These are phyloP conservation scores for Bungarus multicinctus DNA, from an alignment of 2,113 vertebrate species.

Conservation along the genomic window DNA sequence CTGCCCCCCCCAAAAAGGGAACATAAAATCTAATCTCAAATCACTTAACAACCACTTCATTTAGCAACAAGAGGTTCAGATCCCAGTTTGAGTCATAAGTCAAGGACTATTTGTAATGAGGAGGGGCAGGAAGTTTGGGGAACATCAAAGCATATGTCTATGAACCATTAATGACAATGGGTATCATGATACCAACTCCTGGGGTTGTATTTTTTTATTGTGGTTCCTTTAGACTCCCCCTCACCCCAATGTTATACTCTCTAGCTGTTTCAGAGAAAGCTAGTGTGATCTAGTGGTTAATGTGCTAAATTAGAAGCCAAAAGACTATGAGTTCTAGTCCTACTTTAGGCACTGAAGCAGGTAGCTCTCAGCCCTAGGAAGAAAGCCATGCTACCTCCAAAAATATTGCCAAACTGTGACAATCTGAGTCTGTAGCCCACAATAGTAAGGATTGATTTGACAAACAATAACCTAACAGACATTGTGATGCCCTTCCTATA, in stretches of 20 bases:
- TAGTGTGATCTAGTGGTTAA: not conserved
- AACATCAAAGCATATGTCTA: not conserved
- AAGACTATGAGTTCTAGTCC: not conserved
- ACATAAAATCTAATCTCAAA: not conserved
- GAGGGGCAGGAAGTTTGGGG: not conserved
- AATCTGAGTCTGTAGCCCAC: not conserved
- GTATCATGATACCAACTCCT: not conserved
- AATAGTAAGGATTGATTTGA: not conserved
- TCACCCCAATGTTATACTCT: not conserved
- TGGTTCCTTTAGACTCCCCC: not conserved
- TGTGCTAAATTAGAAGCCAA: not conserved
- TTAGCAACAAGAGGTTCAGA: not conserved
- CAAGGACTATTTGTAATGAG: not conserved
- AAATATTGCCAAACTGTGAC: not conserved
- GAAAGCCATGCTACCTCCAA: not conserved
- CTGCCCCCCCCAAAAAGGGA: not conserved
- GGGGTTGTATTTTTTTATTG: not conserved
- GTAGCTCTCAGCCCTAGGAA: not conserved
- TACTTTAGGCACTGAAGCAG: not conserved
- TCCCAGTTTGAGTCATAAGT: not conserved
- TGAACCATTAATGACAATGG: not conserved
- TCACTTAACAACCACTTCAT: not conserved
- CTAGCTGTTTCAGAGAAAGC: not conserved
- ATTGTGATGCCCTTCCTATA: not conserved
- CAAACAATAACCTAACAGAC: not conserved